Conservation (phyloP, 2,888 invertebrate species). For the Cheilosia variabilis region DNA sequence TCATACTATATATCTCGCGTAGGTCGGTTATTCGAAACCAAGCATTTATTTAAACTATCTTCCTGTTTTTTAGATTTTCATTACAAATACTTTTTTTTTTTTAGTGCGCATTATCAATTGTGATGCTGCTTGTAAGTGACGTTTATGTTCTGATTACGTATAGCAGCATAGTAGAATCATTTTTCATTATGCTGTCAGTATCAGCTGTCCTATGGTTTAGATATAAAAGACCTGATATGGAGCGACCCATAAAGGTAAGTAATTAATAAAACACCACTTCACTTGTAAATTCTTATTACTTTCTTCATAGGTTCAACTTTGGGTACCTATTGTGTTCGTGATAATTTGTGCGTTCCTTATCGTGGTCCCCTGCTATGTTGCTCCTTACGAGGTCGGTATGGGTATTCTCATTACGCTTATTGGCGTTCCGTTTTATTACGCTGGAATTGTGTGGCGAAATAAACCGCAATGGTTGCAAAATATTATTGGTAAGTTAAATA, state of each 20-base stretch:
- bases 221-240: conserved; percentile 90
- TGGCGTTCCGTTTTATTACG: conserved; percentile 92
- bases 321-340: conserved; percentile 91
- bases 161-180: conserved; percentile 95
- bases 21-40: too few relatives aligned
- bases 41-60: too few relatives aligned
- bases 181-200: conserved; percentile 95
- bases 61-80: conserved; percentile 55
- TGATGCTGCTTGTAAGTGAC: conserved; percentile 93
- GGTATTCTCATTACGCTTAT: conserved; percentile 91
- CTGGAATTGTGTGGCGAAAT: conserved; percentile 88
- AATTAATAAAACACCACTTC: conserved; percentile 17
- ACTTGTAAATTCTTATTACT: neutral
- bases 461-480: conserved; percentile 87
- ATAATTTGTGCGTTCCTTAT: conserved; percentile 90
- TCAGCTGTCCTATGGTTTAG: conserved; percentile 93
- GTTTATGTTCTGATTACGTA: conserved; percentile 95
- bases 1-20: too few relatives aligned
- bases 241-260: conserved; percentile 92
- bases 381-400: conserved; percentile 91
- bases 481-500: conserved; percentile 85
- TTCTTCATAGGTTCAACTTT: conserved; percentile 86
- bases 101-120: conserved; percentile 92
- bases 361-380: conserved; percentile 90
- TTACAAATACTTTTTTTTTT: conserved; percentile 28